phyloP scores from a whole-genome alignment of 2,888 invertebrate genomes.

The Nomada fabriciana region DNA sequence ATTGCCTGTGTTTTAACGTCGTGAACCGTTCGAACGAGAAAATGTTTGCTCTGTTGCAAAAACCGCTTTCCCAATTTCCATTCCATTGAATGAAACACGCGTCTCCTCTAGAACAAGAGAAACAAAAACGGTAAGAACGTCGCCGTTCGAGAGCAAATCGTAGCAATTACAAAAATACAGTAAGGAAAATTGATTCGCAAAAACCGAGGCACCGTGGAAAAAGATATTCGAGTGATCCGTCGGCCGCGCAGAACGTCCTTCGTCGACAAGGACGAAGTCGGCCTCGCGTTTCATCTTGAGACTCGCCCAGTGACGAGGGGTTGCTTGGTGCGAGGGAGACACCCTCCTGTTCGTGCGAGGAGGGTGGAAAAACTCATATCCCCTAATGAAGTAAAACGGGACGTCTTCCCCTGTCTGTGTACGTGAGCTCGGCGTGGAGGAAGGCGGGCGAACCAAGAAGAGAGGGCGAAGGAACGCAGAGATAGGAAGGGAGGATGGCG shows the following conservation, averaged over 20 bases:
- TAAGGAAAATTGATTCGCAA: too few species aligned
- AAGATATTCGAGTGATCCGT: slow-evolving; percentile 8
- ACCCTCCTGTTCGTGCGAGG: slow-evolving; percentile 55
- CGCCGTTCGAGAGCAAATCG: too few species aligned
- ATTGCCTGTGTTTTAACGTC: too few species aligned
- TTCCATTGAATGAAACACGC: too few species aligned
- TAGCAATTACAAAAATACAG: too few species aligned
- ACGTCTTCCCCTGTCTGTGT: slow-evolving; percentile 52
- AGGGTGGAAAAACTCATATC: slow-evolving; percentile 79
- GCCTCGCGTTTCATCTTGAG: slow-evolving; percentile 57
- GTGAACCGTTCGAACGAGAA: too few species aligned
- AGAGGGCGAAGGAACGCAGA: not conserved
- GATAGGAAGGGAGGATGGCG: not conserved
- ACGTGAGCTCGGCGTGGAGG: slow-evolving; percentile 6
- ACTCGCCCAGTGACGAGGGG: slow-evolving; percentile 35
- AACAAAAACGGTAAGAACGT: too few species aligned
- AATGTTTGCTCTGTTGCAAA: too few species aligned
- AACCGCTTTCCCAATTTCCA: too few species aligned
- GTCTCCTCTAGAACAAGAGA: too few species aligned
- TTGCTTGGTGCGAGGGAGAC: slow-evolving; percentile 48
- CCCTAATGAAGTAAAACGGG: slow-evolving; percentile 80
- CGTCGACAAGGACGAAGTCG: slow-evolving; percentile 61
- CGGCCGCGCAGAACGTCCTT: slow-evolving; percentile 39
- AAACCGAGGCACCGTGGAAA: not conserved
- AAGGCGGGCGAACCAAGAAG: not conserved